Conservation (phyloP, 2,888 invertebrate genomes). For the Bombyx huttoni region DNA sequence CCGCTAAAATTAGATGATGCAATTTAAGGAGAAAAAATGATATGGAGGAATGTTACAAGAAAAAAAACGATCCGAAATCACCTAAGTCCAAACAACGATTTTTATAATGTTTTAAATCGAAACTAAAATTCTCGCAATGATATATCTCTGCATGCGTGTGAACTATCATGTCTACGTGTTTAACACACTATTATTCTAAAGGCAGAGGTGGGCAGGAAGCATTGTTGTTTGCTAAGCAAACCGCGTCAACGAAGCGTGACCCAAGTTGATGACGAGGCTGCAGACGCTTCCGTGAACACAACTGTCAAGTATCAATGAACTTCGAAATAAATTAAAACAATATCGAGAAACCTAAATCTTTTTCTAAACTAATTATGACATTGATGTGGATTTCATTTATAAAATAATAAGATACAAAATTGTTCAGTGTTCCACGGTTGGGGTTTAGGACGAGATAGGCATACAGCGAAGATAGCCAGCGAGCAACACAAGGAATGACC, state of each 20-base stretch:
- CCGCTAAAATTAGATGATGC: no score
- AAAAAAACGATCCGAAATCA: no score
- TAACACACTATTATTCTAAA: not conserved
- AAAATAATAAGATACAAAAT: conserved; percentile 4
- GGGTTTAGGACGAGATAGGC: conserved; percentile 5
- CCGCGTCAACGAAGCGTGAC: conserved; percentile 46
- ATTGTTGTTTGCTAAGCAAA: conserved; percentile 44
- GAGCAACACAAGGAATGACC: conserved; percentile 19
- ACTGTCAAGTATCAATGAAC: conserved; percentile 19
- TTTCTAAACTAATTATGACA: not conserved
- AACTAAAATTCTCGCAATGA: not conserved
- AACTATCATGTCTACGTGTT: not conserved
- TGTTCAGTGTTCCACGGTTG: no score
- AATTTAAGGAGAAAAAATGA: no score
- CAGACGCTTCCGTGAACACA: conserved; percentile 34
- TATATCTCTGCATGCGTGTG: not conserved
- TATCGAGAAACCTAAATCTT: not conserved
- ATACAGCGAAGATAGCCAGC: conserved; percentile 28
- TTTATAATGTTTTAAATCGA: not conserved
- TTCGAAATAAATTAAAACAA: not conserved
- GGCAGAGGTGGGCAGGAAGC: conserved; percentile 28
- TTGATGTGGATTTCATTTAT: not conserved
- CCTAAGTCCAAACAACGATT: not conserved
- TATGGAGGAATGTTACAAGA: no score
- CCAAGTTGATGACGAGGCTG: conserved; percentile 28